These are phyloP conservation scores for Hyalella azteca DNA, from an alignment of 2,888 invertebrate genomes.

Conservation along the genomic window DNA sequence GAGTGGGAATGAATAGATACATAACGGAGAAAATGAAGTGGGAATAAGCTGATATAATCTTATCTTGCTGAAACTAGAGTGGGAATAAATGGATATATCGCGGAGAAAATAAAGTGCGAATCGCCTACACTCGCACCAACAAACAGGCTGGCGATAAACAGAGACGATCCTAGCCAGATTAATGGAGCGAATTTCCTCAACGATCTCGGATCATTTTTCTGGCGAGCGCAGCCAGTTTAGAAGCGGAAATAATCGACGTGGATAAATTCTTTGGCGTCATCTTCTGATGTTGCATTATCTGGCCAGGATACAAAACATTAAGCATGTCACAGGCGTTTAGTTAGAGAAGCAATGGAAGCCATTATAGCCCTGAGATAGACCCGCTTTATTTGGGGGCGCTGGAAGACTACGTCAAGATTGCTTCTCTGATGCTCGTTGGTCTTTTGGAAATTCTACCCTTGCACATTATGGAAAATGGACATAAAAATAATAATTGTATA, in stretches of 20 bases:
- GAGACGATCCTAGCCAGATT: constrained; percentile 26
- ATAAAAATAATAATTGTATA: too few species aligned
- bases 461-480: too few species aligned
- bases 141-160: constrained; percentile 15
- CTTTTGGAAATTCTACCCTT: too few species aligned
- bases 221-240: constrained; percentile 18
- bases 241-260: constrained; percentile 34
- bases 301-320: constrained; percentile 22
- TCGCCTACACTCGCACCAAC: not conserved
- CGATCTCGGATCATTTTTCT: constrained; percentile 37
- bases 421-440: too few species aligned
- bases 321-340: constrained; percentile 30
- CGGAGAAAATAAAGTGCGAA: not conserved
- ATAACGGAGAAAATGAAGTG: too few species aligned
- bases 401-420: too few species aligned
- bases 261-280: constrained; percentile 33
- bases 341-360: not conserved
- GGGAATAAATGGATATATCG: too few species aligned
- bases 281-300: constrained; percentile 30
- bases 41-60: too few species aligned
- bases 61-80: too few species aligned
- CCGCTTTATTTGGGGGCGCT: too few species aligned
- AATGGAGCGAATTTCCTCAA: constrained; percentile 34
- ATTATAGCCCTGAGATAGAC: too few species aligned
- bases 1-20: too few species aligned